phyloP scores from a whole-genome alignment of 2,113 vertebrate genomes.

The Eolophus roseicapilla region DNA sequence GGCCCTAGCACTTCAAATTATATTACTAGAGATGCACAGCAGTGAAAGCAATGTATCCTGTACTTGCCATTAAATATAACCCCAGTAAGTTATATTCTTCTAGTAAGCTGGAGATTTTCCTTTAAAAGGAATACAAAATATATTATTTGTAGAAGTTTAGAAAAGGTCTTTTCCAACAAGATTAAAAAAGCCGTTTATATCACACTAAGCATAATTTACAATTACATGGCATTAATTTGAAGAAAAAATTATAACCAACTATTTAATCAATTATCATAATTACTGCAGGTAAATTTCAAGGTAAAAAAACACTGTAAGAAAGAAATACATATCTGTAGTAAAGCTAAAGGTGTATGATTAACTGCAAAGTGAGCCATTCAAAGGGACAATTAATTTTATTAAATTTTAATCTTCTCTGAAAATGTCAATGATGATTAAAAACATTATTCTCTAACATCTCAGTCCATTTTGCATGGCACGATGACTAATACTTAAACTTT shows the following conservation, averaged over 20 bases:
- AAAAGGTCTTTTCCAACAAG: background rate
- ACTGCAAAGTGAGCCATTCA: constrained; percentile 64
- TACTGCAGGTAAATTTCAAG: background rate
- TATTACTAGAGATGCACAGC: constrained; percentile 74
- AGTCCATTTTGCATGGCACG: constrained; percentile 46
- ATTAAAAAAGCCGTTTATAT: background rate
- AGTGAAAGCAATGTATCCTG: constrained; percentile 60
- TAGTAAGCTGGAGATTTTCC: background rate
- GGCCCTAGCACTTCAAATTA: constrained; percentile 81
- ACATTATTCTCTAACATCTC: constrained; percentile 68
- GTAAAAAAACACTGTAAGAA: background rate
- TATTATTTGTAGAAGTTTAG: background rate
- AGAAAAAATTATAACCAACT: constrained; percentile 5
- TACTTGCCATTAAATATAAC: constrained; percentile 58
- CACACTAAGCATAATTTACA: background rate
- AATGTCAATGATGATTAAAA: constrained; percentile 75
- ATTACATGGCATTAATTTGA: background rate
- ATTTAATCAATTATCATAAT: constrained; percentile 25
- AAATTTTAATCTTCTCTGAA: constrained; percentile 72
- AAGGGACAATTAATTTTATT: constrained; percentile 75
- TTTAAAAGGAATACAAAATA: background rate
- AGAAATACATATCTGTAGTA: background rate
- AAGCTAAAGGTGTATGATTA: constrained; percentile 64
- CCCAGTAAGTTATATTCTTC: constrained; percentile 33
- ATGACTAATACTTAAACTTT: constrained; percentile 65